A percentile compares a stretch with the other conserved stretches of the same genome.
These are phyloP conservation scores for Liodrosophila aerea DNA, from an alignment of 2,888 invertebrate genomes.

Conservation along the genomic window DNA sequence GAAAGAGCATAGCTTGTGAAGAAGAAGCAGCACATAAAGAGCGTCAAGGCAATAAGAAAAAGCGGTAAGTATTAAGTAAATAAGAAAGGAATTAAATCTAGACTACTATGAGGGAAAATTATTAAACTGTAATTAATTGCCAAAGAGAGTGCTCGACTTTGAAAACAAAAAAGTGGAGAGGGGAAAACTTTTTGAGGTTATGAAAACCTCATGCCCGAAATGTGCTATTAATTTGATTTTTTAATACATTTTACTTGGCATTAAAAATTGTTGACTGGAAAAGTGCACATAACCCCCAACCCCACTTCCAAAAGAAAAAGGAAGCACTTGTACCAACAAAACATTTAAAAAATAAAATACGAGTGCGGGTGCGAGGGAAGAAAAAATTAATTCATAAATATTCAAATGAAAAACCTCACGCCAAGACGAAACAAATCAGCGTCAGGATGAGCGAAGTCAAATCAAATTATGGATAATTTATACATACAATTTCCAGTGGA, in stretches of 20 bases:
- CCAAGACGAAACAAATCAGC: constrained; percentile 37
- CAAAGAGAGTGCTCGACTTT: too few relatives aligned
- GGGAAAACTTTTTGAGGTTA: too few relatives aligned
- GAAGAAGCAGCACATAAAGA: too few relatives aligned
- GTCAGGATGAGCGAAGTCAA: constrained; percentile 48
- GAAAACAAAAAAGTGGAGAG: too few relatives aligned
- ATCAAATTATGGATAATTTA: constrained; percentile 73
- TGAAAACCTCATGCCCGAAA: too few relatives aligned
- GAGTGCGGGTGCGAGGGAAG: not conserved
- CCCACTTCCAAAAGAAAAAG: constrained; percentile 24
- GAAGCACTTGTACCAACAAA: constrained; percentile 21
- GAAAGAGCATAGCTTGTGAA: too few relatives aligned
- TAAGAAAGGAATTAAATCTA: too few relatives aligned
- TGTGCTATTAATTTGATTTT: constrained; percentile 33
- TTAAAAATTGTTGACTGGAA: constrained; percentile 46
- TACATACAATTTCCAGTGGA: constrained; percentile 56
- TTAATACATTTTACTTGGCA: constrained; percentile 26
- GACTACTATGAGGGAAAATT: too few relatives aligned
- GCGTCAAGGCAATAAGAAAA: too few relatives aligned
- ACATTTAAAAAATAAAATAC: constrained; percentile 11
- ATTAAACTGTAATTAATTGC: too few relatives aligned
- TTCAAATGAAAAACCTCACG: constrained; percentile 69
- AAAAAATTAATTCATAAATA: constrained; percentile 63
- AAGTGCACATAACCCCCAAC: constrained; percentile 30
- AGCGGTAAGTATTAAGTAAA: too few relatives aligned